These are phyloP conservation scores for Lampris incognitus DNA, from an alignment of 2,113 vertebrate species.

Conservation along the genomic window DNA sequence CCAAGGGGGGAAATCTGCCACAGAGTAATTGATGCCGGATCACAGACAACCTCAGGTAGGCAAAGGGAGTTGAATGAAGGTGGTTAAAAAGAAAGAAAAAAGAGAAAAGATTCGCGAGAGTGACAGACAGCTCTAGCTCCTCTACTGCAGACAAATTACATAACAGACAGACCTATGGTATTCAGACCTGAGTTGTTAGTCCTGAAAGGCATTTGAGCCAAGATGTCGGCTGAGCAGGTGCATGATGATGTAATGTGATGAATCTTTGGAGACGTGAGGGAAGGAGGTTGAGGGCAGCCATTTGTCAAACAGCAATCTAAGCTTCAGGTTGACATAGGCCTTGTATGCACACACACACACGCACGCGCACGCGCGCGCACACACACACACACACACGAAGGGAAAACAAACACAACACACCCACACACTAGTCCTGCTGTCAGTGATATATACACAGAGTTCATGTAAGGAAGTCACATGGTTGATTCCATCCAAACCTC, in stretches of 20 bases:
- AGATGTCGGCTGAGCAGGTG: slow-evolving; percentile 63
- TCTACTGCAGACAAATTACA: slow-evolving; percentile 67
- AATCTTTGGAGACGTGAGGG: slow-evolving; percentile 56
- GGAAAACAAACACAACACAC: neutral
- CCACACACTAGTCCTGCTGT: neutral
- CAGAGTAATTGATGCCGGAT: slow-evolving; percentile 51
- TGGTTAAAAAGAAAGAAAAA: neutral
- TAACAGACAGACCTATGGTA: slow-evolving; percentile 50
- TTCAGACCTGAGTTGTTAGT: slow-evolving; percentile 54
- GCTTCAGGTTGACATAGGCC: slow-evolving; percentile 3
- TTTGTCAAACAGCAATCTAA: slow-evolving; percentile 44
- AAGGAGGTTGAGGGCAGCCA: slow-evolving; percentile 26
- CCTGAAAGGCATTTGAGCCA: slow-evolving; percentile 56
- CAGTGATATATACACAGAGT: slow-evolving; percentile 11
- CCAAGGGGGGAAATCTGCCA: slow-evolving; percentile 31
- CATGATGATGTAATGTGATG: slow-evolving; percentile 65
- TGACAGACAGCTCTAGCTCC: slow-evolving; percentile 8
- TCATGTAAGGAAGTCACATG: slow-evolving; percentile 19
- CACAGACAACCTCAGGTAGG: slow-evolving; percentile 66
- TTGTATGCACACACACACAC: neutral
- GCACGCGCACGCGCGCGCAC: neutral
- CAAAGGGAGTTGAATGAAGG: slow-evolving; percentile 3
- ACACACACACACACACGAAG: neutral
- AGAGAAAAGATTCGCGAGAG: no score
- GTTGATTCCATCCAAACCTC: slow-evolving; percentile 28